Base-by-base conservation (phyloP, 2,888 invertebrate genomes). In the Adelphocoris suturalis region DNA sequence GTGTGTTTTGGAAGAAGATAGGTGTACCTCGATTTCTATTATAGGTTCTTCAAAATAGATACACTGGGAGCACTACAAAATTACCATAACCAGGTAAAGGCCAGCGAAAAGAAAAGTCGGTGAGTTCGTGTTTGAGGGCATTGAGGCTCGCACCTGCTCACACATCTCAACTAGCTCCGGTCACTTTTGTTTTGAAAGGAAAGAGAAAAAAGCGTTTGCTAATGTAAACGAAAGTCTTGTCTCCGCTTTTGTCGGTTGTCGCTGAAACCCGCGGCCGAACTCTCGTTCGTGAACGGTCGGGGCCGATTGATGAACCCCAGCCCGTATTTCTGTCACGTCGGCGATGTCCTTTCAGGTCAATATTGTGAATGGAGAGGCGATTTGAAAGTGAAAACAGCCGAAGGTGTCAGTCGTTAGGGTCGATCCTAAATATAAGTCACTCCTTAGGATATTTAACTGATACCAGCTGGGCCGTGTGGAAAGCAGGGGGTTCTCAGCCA, bases 211-310 rank as follows among this genome's bases (percentile, higher is more conserved):
- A 68, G 23, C 52, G 37, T 57, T 68, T 23, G 78, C 28, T 78
- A 78, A 78, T 78, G 78, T 47, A 78, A 78, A 78, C 78, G 78
- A 78, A 78, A 78, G 78, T 78, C 78, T 37, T 37, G 37, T 37
- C 37, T 37, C 37, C 37, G 37, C 46, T 78, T 46, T 46, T 46
- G 78, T 19, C 47, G 78, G 37, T 9, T 78, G 37, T 78, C 78
- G 7, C 78, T 46, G 78, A 37, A 46, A 46, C 78, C 37, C 46
- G 7, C 23, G n/a, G 68, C 68, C 23, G 37, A 78, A 78, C 46
- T 78, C 16, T 12, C 14, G 78, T 78, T 78, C 16, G 78, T 9
- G 46, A 19, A 76, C 76, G 27, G n/a, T n/a, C n/a, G n/a, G n/a
- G 61, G 27, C 19, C 23, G 27, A 23, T 68, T 68, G 68, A 3